These are phyloP conservation scores for Mus spicilegus DNA, from an alignment of 2,113 vertebrate genomes.

Conservation along the genomic window DNA sequence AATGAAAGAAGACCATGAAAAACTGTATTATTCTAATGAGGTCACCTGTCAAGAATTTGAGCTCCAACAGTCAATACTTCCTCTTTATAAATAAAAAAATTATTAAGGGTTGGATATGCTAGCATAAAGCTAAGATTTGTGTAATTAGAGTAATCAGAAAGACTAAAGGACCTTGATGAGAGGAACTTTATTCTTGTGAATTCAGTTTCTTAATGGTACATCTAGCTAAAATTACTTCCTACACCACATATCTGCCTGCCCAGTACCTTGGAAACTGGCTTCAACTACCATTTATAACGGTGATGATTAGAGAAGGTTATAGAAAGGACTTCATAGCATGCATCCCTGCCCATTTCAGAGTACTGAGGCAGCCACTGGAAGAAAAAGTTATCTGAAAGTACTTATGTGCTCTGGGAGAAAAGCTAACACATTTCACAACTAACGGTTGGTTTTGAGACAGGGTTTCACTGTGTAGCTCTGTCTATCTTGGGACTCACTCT, in stretches of 20 bases:
- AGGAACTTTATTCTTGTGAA: conserved; percentile 3
- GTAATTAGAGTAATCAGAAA: conserved; percentile 9
- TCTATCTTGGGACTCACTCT: neutral
- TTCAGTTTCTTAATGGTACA: conserved; percentile 30
- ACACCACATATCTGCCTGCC: neutral
- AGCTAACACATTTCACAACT: neutral
- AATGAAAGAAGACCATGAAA: conserved; percentile 43
- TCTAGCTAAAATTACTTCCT: conserved; percentile 3
- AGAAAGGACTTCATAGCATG: neutral
- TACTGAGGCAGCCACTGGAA: neutral
- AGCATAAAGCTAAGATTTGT: neutral
- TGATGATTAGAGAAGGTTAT: neutral
- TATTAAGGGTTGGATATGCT: neutral
- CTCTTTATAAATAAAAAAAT: conserved; percentile 33
- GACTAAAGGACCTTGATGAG: neutral
- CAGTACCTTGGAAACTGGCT: conserved; percentile 1
- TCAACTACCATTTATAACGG: conserved; percentile 18
- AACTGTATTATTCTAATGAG: neutral
- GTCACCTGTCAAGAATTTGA: neutral
- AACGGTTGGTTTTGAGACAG: neutral
- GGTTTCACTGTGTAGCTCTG: neutral
- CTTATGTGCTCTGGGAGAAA: neutral
- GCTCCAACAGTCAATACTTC: neutral
- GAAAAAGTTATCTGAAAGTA: neutral
- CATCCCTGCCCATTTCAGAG: neutral